Conservation (phyloP, 1,140 invertebrate species). For the Diuraphis noxia region DNA sequence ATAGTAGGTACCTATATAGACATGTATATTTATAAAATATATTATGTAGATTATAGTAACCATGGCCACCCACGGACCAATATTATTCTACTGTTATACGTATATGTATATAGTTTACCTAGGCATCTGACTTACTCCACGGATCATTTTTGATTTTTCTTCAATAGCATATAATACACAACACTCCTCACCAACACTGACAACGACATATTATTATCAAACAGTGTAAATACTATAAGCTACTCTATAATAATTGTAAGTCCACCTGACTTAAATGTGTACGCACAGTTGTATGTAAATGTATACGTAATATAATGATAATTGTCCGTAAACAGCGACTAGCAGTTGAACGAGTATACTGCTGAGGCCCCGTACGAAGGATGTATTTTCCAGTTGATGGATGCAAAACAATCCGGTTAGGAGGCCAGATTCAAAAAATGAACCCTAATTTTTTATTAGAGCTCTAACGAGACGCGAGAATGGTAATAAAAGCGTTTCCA, state of each 20-base stretch:
- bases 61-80: slow-evolving; percentile 42
- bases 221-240: not conserved
- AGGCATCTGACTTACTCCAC: not conserved
- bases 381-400: slow-evolving; percentile 31
- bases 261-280: no score
- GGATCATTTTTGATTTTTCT: slow-evolving; percentile 3
- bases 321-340: not conserved
- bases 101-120: not conserved
- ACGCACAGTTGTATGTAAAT: no score
- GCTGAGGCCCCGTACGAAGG: not conserved
- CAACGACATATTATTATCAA: not conserved
- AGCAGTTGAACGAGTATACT: not conserved
- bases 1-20: not conserved
- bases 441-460: slow-evolving; percentile 26
- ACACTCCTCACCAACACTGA: not conserved
- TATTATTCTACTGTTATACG: not conserved
- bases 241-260: no score
- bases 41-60: not conserved
- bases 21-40: not conserved
- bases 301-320: not conserved
- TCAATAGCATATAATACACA: not conserved
- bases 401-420: slow-evolving; percentile 37
- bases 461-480: not conserved
- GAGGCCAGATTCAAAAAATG: not conserved
- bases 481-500: slow-evolving; percentile 11